A percentile compares a stretch with the other conserved stretches of the same genome.
Evolutionary conservation across 2,888 invertebrate genomes (phyloP).

Genomic region (Reticulitermes lucifugus): DNA sequence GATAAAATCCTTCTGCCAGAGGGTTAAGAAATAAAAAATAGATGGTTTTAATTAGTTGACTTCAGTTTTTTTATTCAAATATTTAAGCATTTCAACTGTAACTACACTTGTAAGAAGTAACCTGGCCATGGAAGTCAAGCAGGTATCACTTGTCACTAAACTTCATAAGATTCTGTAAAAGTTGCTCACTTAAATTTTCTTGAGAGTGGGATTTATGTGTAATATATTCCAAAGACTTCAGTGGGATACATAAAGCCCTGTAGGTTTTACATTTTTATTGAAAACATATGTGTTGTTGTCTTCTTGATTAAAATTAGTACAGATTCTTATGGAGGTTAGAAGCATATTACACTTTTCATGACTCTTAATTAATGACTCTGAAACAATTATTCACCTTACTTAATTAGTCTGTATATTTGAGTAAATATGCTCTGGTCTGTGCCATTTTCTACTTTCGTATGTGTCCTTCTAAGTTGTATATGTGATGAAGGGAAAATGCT

Average conservation of each 20-base stretch:
- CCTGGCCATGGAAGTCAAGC: background rate
- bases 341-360: conserved; percentile 18
- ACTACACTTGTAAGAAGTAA: background rate
- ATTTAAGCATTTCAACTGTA: background rate
- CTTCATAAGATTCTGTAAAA: background rate
- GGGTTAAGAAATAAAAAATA: background rate
- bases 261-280: background rate
- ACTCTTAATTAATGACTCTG: background rate
- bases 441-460: conserved; percentile 53
- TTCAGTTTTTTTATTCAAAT: background rate
- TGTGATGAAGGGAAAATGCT: conserved; percentile 46
- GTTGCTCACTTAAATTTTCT: background rate
- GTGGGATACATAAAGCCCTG: background rate
- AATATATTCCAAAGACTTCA: background rate
- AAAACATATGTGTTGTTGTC: background rate
- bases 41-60: background rate
- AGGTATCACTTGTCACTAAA: background rate
- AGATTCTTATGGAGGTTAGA: conserved; percentile 25
- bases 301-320: background rate
- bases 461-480: conserved; percentile 47
- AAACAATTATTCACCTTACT: conserved; percentile 16
- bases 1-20: background rate
- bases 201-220: background rate
- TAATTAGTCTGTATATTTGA: conserved; percentile 40
- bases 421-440: conserved; percentile 46